phyloP scores from a whole-genome alignment of 2,797 vertebrate genomes.

The Macroramphosus scolopax region DNA sequence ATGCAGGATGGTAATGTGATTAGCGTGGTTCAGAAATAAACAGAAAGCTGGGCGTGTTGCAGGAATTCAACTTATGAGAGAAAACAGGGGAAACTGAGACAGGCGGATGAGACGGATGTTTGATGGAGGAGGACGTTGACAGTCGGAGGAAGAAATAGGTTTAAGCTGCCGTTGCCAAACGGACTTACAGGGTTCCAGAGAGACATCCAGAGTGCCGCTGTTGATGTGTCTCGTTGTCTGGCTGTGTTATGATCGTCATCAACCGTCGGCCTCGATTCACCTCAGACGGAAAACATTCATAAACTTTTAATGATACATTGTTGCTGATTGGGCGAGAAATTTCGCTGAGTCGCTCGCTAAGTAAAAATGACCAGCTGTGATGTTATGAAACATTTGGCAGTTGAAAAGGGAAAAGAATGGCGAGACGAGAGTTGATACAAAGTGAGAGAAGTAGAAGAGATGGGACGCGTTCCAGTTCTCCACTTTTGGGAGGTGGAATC shows the following conservation, averaged over 20 bases:
- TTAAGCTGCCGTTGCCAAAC: too few relatives aligned
- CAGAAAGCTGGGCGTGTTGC: slow-evolving; percentile 16
- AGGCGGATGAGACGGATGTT: neutral
- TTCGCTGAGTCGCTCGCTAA: slow-evolving; percentile 26
- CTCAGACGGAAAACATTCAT: slow-evolving; percentile 55
- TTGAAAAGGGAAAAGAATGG: too few relatives aligned
- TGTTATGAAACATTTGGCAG: slow-evolving; percentile 15
- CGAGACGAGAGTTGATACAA: too few relatives aligned
- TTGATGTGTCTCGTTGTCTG: too few relatives aligned
- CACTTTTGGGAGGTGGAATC: neutral
- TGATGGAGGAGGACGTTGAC: too few relatives aligned
- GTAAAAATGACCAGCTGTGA: slow-evolving; percentile 10
- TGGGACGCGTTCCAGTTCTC: neutral
- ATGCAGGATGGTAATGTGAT: slow-evolving; percentile 63
- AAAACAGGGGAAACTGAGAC: slow-evolving; percentile 22
- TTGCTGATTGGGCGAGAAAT: slow-evolving; percentile 36
- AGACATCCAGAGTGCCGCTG: too few relatives aligned
- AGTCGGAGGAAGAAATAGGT: too few relatives aligned
- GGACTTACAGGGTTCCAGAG: too few relatives aligned
- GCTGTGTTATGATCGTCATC: slow-evolving; percentile 18
- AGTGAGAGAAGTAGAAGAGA: neutral
- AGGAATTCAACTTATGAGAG: slow-evolving; percentile 7
- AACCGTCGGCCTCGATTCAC: slow-evolving; percentile 23
- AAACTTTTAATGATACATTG: slow-evolving; percentile 33
- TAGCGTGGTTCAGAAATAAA: slow-evolving; percentile 61